A percentile compares a stretch with the other conserved stretches of the same genome.
phyloP scores from a whole-genome alignment of 2,888 invertebrate genomes.

The Apamea anceps region DNA sequence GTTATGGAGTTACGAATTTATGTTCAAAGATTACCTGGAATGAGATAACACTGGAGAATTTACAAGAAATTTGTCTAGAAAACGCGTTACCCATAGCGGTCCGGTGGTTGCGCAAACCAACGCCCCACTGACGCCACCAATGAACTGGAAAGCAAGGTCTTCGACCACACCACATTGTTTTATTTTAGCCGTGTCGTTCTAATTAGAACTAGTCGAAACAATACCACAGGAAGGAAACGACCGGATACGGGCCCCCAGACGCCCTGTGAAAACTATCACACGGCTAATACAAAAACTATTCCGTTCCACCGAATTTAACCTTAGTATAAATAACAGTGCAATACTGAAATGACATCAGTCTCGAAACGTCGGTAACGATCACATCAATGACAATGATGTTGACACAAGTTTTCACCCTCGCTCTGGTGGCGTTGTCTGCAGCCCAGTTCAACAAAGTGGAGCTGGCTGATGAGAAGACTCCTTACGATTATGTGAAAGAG shows the following conservation, averaged over 20 bases:
- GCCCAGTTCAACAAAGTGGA: constrained; percentile 80
- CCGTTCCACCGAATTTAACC: constrained; percentile 87
- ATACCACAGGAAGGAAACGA: constrained; percentile 89
- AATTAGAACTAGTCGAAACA: constrained; percentile 88
- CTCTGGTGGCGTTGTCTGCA: constrained; percentile 73
- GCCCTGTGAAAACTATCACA: constrained; percentile 86
- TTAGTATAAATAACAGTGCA: constrained; percentile 88
- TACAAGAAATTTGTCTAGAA: constrained; percentile 75
- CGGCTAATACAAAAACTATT: constrained; percentile 76
- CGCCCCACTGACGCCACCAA: constrained; percentile 85
- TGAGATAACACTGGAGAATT: constrained; percentile 67
- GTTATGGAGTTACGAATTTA: constrained; percentile 6
- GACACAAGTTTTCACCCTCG: constrained; percentile 77
- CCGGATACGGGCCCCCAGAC: constrained; percentile 80
- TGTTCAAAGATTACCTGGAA: constrained; percentile 44
- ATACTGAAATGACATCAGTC: constrained; percentile 87
- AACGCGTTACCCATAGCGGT: constrained; percentile 83
- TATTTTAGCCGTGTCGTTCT: constrained; percentile 85
- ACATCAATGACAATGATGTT: constrained; percentile 79
- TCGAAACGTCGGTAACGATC: constrained; percentile 77
- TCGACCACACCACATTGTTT: constrained; percentile 85
- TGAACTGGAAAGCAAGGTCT: constrained; percentile 90
- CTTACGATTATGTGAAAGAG: constrained; percentile 86
- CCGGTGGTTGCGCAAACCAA: constrained; percentile 82
- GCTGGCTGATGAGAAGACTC: constrained; percentile 83